Percentiles rank a stretch among this genome's conserved stretches.
phyloP scores from a whole-genome alignment of 2,113 vertebrate species.

The Poecilia latipinna region DNA sequence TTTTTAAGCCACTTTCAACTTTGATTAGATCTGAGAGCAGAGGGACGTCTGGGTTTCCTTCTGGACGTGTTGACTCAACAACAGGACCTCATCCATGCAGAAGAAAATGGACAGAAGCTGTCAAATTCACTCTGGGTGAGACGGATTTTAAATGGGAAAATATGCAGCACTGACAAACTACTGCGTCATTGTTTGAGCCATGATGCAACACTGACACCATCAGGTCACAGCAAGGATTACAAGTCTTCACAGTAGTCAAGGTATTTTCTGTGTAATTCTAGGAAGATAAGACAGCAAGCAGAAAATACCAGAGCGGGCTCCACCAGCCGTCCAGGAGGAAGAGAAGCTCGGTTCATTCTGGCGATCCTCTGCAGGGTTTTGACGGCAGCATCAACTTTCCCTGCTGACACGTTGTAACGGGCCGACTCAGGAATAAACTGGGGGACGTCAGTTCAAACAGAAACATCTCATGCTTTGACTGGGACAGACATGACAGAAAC shows the following conservation, averaged over 20 bases:
- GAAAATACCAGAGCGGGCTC: constrained; percentile 79
- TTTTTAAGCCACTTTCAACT: too few relatives aligned
- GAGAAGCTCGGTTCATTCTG: constrained; percentile 76
- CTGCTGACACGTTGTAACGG: constrained; percentile 86
- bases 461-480: background rate
- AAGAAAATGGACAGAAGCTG: too few relatives aligned
- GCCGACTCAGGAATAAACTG: constrained; percentile 96
- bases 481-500: background rate
- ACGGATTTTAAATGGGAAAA: too few relatives aligned
- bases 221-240: background rate
- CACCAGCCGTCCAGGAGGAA: constrained; percentile 85
- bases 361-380: constrained; percentile 85
- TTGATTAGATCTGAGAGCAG: too few relatives aligned
- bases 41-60: too few relatives aligned
- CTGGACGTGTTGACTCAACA: too few relatives aligned
- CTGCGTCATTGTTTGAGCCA: too few relatives aligned
- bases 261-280: background rate
- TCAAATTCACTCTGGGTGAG: too few relatives aligned
- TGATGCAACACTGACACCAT: too few relatives aligned
- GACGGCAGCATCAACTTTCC: constrained; percentile 81
- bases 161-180: too few relatives aligned
- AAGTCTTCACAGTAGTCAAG: background rate
- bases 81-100: too few relatives aligned
- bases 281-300: background rate
- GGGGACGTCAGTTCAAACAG: constrained; percentile 14